Percentiles rank a stretch among this genome's conserved stretches.
Evolutionary conservation across 2,888 invertebrate genomes (phyloP).

Genomic region (Lasiommata megera): DNA sequence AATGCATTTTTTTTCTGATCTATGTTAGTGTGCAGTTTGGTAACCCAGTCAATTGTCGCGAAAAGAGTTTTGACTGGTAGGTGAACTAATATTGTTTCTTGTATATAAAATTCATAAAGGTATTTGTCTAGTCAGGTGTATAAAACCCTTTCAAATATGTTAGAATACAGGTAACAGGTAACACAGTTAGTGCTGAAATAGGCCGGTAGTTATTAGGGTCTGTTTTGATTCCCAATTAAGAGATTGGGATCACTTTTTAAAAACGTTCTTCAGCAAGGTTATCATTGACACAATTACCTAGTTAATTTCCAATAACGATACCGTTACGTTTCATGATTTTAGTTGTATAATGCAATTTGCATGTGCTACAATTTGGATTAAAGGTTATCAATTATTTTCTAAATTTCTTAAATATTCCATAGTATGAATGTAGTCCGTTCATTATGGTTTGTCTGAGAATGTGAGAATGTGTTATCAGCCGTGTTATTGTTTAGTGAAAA

Average conservation of each 20-base stretch:
- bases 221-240: slow-evolving; percentile 18
- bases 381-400: background rate
- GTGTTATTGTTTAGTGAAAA: too few species aligned
- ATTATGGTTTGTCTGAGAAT: too few species aligned
- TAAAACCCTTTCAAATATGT: slow-evolving; percentile 19
- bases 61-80: slow-evolving; percentile 4
- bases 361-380: background rate
- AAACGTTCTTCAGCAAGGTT: slow-evolving; percentile 16
- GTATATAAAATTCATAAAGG: slow-evolving; percentile 7
- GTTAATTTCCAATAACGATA: background rate
- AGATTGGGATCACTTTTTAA: slow-evolving; percentile 23
- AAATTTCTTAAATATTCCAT: background rate
- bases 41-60: background rate
- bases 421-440: background rate
- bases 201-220: slow-evolving; percentile 19
- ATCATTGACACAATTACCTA: background rate
- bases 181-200: slow-evolving; percentile 16
- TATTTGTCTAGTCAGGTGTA: slow-evolving; percentile 5
- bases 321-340: background rate
- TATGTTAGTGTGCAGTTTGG: slow-evolving; percentile 3
- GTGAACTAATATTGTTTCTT: slow-evolving; percentile 2
- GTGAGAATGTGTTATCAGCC: too few species aligned
- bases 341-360: background rate
- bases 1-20: slow-evolving; percentile 5
- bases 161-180: too few species aligned